Percentiles rank a stretch among this genome's conserved stretches.
Conservation (phyloP, 2,113 vertebrate genomes). For the Centrocercus urophasianus region DNA sequence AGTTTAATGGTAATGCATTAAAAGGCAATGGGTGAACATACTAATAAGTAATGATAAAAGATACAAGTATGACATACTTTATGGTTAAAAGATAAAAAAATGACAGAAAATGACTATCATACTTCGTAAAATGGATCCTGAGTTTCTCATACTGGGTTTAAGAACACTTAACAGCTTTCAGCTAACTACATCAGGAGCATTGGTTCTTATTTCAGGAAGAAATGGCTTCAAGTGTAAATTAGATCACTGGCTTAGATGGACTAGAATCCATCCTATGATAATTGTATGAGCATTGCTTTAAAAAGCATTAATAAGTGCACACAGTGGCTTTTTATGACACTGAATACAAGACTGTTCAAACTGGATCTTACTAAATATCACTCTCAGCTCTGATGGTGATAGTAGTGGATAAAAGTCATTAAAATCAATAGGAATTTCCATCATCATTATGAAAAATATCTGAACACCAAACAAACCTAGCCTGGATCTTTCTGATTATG, state of each 20-base stretch:
- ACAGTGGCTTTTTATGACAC: background rate
- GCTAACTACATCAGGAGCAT: background rate
- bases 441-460: background rate
- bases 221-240: background rate
- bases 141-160: background rate
- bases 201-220: background rate
- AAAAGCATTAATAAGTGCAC: background rate
- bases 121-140: background rate
- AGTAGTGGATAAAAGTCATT: background rate
- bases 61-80: constrained; percentile 20
- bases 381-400: background rate
- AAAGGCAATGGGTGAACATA: constrained; percentile 34
- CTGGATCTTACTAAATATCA: background rate
- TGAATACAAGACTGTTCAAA: background rate
- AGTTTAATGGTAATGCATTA: constrained; percentile 44
- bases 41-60: constrained; percentile 29
- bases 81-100: constrained; percentile 44
- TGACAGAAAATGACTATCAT: background rate
- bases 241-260: background rate
- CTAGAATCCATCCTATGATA: background rate
- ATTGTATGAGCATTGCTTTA: background rate
- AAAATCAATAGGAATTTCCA: background rate
- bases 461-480: background rate
- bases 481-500: background rate
- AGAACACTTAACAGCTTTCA: background rate